Base-by-base conservation (phyloP, 2,113 vertebrate genomes). In the Ascaphus truei region DNA sequence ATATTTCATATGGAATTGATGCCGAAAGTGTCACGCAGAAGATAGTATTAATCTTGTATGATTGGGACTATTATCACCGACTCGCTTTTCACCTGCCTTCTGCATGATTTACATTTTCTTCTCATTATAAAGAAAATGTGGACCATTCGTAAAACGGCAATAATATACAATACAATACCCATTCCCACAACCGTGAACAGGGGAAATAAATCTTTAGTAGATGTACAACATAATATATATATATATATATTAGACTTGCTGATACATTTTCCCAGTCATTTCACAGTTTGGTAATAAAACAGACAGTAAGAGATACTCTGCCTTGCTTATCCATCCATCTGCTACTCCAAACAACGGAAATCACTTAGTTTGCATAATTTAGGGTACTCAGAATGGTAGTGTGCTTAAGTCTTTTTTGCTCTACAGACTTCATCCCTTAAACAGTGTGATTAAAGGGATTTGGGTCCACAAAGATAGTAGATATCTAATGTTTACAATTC, bases 311-410 rank as follows among this genome's bases (percentile, higher is more conserved):
- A 71, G 52, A 61, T 13, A 68, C 36, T 63, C 1, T 60, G 7
- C 16, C 4, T 2, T 68, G 75, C 68, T 45, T 72, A 37, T 37
- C 76, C 76, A 65, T 2, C 22, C 30, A 60, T 13, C 48, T 61
- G 72, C 41, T 62, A 76, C 74, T 81, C 51, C 26, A 72, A 76
- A 78, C 57, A 81, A 75, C 50, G 59, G 74, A 69, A 13, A 23
- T 5, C n/a, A 67, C 48, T 73, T 53, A 12, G 26, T 20, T 43
- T 56, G 60, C 66, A 78, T 73, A 72, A 69, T 59, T 64, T 23
- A 5, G 15, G 61, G 33, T 73, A 57, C 59, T 58, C 43, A 43
- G 68, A 67, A 73, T 34, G 57, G 36, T 61, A 25, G 15, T 62
- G 9, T 1, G 8, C 2, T 43, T 50, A 67, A 77, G 72, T 50